Evolutionary conservation across 2,888 invertebrate species (phyloP), one percentile per base, ranked within the genome.

Genomic region (Melieria crassipennis): DNA sequence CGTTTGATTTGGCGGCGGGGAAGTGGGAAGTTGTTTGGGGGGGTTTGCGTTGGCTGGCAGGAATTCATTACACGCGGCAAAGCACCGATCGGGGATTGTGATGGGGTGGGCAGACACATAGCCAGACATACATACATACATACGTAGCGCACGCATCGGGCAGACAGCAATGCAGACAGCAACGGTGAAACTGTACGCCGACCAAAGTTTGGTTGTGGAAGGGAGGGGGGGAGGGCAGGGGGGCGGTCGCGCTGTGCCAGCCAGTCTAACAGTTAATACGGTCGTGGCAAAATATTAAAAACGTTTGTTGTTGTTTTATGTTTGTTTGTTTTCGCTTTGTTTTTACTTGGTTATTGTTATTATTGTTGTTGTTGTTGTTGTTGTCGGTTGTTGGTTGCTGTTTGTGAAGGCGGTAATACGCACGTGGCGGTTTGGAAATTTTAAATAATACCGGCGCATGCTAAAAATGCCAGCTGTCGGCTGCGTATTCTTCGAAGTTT

Each of bases 401-500:
- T n/a, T 30, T 30, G 30, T 30, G 30, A 30, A 30, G 30, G 30
- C 30, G 30, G 30, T 30, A 30, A 30, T 30, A 30, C 30, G 30
- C 30, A 30, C 30, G 30, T 30, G 30, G 30, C 30, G 2, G 30
- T 30, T 30, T 30, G 30, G 30, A 30, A 30, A 30, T 30, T 30
- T 30, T 30, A 30, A 30, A 30, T 30, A 30, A 30, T 30, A 30
- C 30, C 30, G 30, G 1, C 30, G 30, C 30, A 30, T 30, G 30
- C 30, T 30, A 30, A 30, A 69, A 56, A 58, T 48, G 56, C 62
- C 65, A 65, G 50, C 58, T 52, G 50, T 7, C 56, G 65, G 61
- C 48, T 46, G 45, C 47, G 47, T 30, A 73, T 76, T 76, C 76
- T 82, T 78, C 75, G 30, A 5, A 52, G 13, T 52, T 52, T 47